phyloP scores from a whole-genome alignment of 2,113 vertebrate species.

The Pedetes capensis region DNA sequence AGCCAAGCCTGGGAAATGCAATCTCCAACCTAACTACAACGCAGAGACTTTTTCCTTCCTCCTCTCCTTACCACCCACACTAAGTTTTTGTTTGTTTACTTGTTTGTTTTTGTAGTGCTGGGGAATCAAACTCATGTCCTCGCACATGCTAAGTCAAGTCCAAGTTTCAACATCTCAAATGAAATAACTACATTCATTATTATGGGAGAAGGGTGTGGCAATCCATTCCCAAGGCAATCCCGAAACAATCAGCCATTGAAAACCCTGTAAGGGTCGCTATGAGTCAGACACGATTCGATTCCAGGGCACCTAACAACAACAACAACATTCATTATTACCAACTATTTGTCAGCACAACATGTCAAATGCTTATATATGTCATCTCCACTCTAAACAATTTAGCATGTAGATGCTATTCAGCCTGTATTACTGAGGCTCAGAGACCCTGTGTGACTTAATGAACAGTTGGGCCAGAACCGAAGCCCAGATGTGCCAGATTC shows the following conservation, averaged over 20 bases:
- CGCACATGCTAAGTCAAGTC: no score
- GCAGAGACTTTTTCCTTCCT: background rate
- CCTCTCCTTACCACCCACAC: background rate
- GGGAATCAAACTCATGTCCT: no score
- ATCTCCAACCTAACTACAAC: background rate
- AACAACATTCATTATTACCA: background rate
- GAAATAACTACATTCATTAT: background rate
- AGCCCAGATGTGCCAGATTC: background rate
- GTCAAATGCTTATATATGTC: background rate
- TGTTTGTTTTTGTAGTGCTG: no score
- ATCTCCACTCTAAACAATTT: background rate
- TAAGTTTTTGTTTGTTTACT: no score
- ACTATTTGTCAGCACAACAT: background rate
- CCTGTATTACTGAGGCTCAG: background rate
- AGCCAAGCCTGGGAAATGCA: background rate
- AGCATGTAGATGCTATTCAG: background rate
- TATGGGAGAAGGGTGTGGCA: no score
- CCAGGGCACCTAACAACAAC: no score
- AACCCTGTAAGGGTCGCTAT: no score
- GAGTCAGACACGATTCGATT: no score
- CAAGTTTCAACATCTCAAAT: constrained; percentile 14
- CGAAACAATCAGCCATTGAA: no score
- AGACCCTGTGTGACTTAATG: background rate
- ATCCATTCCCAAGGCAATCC: no score
- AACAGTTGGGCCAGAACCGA: background rate